A percentile compares a stretch with the other conserved stretches of the same genome.
Conservation (phyloP, 2,888 invertebrate genomes). For the Iselma pallidipennis region DNA sequence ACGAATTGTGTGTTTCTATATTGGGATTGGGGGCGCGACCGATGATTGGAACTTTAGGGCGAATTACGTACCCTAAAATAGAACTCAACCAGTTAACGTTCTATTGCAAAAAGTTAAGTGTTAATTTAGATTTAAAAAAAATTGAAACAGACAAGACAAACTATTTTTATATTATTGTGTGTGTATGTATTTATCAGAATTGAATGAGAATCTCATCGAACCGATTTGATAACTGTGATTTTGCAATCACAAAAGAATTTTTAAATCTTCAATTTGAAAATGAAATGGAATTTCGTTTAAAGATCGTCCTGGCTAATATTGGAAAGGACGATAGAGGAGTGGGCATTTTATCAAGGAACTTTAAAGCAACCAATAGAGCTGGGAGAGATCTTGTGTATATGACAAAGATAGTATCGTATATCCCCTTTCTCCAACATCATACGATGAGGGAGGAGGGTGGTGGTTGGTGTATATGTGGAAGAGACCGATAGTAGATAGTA, state of each 20-base stretch:
- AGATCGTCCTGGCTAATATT: slow-evolving; percentile 33
- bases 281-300: slow-evolving; percentile 47
- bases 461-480: neutral
- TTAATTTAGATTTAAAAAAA: too few relatives aligned
- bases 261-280: slow-evolving; percentile 51
- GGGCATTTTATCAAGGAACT: slow-evolving; percentile 41
- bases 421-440: slow-evolving; percentile 40
- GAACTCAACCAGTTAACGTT: neutral
- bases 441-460: slow-evolving; percentile 3
- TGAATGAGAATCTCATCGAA: too few relatives aligned
- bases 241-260: slow-evolving; percentile 38
- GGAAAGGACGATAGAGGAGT: slow-evolving; percentile 27
- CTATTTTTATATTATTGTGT: too few relatives aligned
- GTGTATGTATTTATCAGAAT: too few relatives aligned
- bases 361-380: slow-evolving; percentile 41
- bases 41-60: slow-evolving; percentile 1
- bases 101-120: neutral
- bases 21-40: slow-evolving; percentile 6
- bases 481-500: neutral
- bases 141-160: too few relatives aligned
- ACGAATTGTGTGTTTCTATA: neutral
- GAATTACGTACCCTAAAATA: neutral
- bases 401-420: slow-evolving; percentile 42
- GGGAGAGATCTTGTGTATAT: slow-evolving; percentile 36
- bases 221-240: too few relatives aligned